These are phyloP conservation scores for Drosophila navojoa DNA, from an alignment of 1,140 invertebrate genomes.

Conservation along the genomic window DNA sequence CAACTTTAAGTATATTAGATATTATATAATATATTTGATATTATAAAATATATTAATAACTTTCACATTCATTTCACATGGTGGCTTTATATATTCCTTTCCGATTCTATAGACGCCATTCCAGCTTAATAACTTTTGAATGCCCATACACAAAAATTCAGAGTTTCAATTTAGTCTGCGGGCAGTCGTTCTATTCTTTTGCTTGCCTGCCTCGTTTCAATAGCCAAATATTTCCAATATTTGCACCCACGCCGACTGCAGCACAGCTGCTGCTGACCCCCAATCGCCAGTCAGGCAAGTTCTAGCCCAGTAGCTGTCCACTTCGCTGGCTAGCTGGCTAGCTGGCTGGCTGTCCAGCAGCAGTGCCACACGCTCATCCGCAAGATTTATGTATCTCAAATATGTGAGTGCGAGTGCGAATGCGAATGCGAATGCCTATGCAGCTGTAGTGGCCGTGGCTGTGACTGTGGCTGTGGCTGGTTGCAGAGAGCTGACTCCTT, in stretches of 20 bases:
- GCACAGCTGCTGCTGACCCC: slow-evolving; percentile 33
- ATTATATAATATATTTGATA: no score
- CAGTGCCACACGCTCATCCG: slow-evolving; percentile 72
- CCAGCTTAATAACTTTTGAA: not conserved
- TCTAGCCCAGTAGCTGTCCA: slow-evolving; percentile 32
- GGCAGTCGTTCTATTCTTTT: not conserved
- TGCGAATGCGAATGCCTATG: slow-evolving; percentile 53
- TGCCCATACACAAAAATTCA: not conserved
- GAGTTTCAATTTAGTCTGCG: not conserved
- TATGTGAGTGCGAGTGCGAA: slow-evolving; percentile 57
- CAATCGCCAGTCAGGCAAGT: slow-evolving; percentile 15
- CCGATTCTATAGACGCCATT: not conserved
- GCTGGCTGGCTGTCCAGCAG: slow-evolving; percentile 34
- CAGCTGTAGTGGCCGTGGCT: slow-evolving; percentile 60
- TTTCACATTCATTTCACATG: no score
- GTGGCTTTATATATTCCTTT: no score
- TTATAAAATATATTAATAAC: no score
- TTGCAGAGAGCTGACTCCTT: slow-evolving; percentile 41
- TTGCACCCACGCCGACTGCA: slow-evolving; percentile 4
- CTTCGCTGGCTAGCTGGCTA: slow-evolving; percentile 5
- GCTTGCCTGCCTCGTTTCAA: not conserved
- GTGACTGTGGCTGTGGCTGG: slow-evolving; percentile 43
- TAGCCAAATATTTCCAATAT: slow-evolving; percentile 24
- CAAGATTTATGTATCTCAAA: slow-evolving; percentile 81
- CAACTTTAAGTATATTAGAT: no score